Evolutionary conservation across 2,797 vertebrate species (phyloP), one percentile per base, ranked within the genome.

Genomic region (Sardinella longiceps): DNA sequence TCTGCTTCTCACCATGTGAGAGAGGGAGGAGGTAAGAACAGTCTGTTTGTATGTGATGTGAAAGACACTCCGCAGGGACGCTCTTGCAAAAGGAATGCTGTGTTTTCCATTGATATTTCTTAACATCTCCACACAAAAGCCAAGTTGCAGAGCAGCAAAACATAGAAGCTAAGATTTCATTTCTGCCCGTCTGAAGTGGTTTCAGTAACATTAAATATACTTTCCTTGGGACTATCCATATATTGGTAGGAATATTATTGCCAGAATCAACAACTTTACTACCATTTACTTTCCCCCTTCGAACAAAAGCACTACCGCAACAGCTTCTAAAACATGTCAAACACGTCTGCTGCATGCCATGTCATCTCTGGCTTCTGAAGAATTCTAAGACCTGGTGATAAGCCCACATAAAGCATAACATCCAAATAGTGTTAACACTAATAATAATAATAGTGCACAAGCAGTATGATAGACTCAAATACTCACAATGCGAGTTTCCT

Each of bases 41-140:
- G 86, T 90, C 90, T 74, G 66, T 74, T 88, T 82, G 81, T 81
- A 80, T 82, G 77, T 87, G 45, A 92, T 92, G 91, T 92, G 93
- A 94, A 94, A 94, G 92, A 86, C 84, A 80, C 88, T 88, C 93
- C 91, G 87, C 83, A 81, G 93, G 93, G 93, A 94, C 87, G 39
- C 33, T 85, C 87, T 95, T 95, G 92, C 92, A 93, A 94, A 93
- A 95, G 83, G 20, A 86, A 90, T 80, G 80, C 83, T 87, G 90
- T 87, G 85, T 90, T 93, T 92, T 89, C 91, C 85, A 70, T 87
- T 91, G 85, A 87, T 89, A 90, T 95, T 94, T 94, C 93, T 87
- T 91, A 90, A 94, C 82, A 91, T 30, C 81, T 81, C 43, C 80
- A 81, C 39, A 80, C 53, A 39, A 87, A 80, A 3, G 87, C 90